These are phyloP conservation scores for Archilochus colubris DNA, from an alignment of 2,113 vertebrate genomes.

Conservation along the genomic window DNA sequence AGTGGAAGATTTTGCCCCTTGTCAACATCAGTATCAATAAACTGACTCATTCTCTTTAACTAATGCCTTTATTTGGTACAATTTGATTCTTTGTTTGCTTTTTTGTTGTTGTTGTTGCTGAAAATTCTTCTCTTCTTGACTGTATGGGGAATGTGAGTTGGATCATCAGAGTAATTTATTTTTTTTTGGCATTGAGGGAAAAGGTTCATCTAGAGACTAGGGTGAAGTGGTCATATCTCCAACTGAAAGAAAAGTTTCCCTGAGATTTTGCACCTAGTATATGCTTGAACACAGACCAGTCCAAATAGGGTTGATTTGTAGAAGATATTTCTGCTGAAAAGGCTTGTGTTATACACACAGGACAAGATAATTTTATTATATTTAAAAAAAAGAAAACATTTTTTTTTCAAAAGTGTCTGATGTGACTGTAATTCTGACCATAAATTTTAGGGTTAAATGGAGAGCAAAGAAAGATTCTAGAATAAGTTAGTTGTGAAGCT, in stretches of 20 bases:
- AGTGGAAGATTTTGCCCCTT: background rate
- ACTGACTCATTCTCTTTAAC: background rate
- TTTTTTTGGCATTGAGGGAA: background rate
- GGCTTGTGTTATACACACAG: background rate
- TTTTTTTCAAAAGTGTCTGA: background rate
- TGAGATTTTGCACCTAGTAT: background rate
- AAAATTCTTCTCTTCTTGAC: background rate
- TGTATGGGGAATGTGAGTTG: background rate
- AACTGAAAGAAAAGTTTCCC: background rate
- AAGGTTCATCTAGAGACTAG: background rate
- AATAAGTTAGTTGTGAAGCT: background rate
- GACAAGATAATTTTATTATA: background rate
- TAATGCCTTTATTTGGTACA: background rate
- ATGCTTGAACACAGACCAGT: background rate
- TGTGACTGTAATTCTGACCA: background rate
- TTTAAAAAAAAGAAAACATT: background rate
- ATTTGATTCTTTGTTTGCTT: background rate
- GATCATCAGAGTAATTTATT: background rate
- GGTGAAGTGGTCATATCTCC: background rate
- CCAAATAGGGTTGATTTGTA: background rate
- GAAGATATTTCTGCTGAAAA: background rate
- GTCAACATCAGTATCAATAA: background rate
- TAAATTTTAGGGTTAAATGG: background rate
- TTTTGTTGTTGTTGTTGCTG: background rate
- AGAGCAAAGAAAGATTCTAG: background rate